These are phyloP conservation scores for Diaperis boleti DNA, from an alignment of 2,888 invertebrate genomes.

Conservation along the genomic window DNA sequence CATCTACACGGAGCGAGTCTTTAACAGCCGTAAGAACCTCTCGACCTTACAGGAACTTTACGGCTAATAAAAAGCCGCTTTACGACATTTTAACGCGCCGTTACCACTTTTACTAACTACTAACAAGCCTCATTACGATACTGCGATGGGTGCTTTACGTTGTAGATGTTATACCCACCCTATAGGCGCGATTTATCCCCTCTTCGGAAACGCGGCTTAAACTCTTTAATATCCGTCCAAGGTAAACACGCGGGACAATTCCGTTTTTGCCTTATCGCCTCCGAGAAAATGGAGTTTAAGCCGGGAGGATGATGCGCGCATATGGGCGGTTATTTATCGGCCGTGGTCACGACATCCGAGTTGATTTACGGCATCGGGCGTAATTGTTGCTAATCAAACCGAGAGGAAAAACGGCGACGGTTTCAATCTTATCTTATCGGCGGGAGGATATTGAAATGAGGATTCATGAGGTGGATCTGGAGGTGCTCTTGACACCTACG, in stretches of 20 bases:
- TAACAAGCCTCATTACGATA: conserved; percentile 66
- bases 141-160: conserved; percentile 60
- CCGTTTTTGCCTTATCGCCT: conserved; percentile 10
- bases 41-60: conserved; percentile 62
- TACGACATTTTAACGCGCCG: conserved; percentile 66
- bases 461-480: neutral
- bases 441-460: neutral
- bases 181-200: conserved; percentile 48
- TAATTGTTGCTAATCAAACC: conserved; percentile 9
- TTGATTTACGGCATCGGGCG: conserved; percentile 1
- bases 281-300: conserved; percentile 4
- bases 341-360: conserved; percentile 6
- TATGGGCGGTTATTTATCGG: conserved; percentile 5
- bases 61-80: conserved; percentile 66
- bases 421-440: conserved; percentile 5
- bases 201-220: conserved; percentile 22
- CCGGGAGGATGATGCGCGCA: conserved; percentile 6
- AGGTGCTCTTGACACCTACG: neutral
- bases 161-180: conserved; percentile 58
- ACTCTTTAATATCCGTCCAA: conserved; percentile 24
- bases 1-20: conserved; percentile 58
- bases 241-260: conserved; percentile 24
- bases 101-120: conserved; percentile 66
- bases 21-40: conserved; percentile 53
- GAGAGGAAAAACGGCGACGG: neutral